Evolutionary conservation across 2,888 invertebrate species (phyloP), one percentile per base, ranked within the genome.

Genomic region (Teinopalpus imperialis): DNA sequence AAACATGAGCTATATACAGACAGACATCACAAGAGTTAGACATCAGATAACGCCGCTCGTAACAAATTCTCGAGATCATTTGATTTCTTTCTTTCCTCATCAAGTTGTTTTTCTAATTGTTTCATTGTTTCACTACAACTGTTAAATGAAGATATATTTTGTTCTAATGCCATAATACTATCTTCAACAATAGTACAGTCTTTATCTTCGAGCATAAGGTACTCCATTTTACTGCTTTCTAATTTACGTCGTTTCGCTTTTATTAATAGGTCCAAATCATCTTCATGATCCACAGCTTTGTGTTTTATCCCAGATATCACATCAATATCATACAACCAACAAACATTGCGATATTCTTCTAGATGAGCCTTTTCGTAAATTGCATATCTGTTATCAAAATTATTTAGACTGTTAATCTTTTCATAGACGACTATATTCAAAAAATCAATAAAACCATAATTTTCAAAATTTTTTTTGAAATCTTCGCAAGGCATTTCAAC

Each of bases 261-360:
- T 32, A 85, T 74, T 40, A 67, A 73, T 37, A 53, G 61, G 63
- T 83, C 82, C 47, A 88, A 43, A 31, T 81, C 80, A 64, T 86
- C 85, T 47, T 78, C 73, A 57, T 64, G 69, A 7, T 78, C 74
- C 23, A 75, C 50, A n/a, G 67, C 66, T 65, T 75, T 82, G 50
- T 82, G 80, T 62, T 87, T 85, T 21, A 80, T 63, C 47, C 68
- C 73, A 29, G 64, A 56, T 14, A 86, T 52, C 26, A 71, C 54
- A 30, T 73, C 69, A 18, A 66, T 57, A 50, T 80, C 70, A 63
- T 91, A 92, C 75, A 93, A 89, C 93, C 93, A 93, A 24, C 91
- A 81, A 9, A 81, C 73, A 46, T 76, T 85, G 13, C 85, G 72
- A 63, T 90, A 92, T 35, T 89, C 75, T 48, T 87, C 80, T 43